Evolutionary conservation across 2,888 invertebrate genomes (phyloP).

Genomic region (Melanchra persicariae): DNA sequence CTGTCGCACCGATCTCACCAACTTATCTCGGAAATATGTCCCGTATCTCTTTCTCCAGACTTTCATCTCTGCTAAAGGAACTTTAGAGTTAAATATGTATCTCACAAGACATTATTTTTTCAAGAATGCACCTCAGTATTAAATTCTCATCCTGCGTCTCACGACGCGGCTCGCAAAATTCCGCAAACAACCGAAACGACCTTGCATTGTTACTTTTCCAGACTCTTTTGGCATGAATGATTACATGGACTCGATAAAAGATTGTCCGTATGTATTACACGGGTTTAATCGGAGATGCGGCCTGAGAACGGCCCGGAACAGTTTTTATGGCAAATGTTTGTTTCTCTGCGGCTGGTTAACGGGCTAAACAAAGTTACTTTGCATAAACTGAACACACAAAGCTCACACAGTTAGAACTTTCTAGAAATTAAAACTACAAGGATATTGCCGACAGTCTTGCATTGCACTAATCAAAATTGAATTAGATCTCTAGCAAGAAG

Average conservation of each 20-base stretch:
- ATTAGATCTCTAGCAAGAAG: neutral
- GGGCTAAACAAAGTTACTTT: constrained; percentile 69
- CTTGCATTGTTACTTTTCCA: constrained; percentile 80
- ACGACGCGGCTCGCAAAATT: constrained; percentile 70
- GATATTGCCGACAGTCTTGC: constrained; percentile 17
- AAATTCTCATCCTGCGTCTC: constrained; percentile 62
- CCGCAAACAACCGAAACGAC: constrained; percentile 75
- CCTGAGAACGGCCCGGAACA: constrained; percentile 39
- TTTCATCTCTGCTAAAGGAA: constrained; percentile 68
- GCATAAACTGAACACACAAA: constrained; percentile 71
- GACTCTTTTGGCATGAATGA: constrained; percentile 71
- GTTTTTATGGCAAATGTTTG: constrained; percentile 60
- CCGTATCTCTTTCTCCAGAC: constrained; percentile 72
- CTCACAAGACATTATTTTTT: constrained; percentile 44
- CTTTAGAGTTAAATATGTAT: constrained; percentile 54
- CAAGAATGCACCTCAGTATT: constrained; percentile 51
- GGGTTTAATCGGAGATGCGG: constrained; percentile 42
- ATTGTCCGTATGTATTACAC: constrained; percentile 64
- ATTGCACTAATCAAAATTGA: constrained; percentile 18
- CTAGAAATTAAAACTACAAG: constrained; percentile 36
- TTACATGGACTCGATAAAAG: constrained; percentile 67
- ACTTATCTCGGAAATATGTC: constrained; percentile 79
- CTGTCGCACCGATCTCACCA: constrained; percentile 76
- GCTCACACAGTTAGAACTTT: constrained; percentile 48
- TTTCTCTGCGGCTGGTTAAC: constrained; percentile 67